These are phyloP conservation scores for Eclectus roratus DNA, from an alignment of 2,113 vertebrate genomes.

Conservation along the genomic window DNA sequence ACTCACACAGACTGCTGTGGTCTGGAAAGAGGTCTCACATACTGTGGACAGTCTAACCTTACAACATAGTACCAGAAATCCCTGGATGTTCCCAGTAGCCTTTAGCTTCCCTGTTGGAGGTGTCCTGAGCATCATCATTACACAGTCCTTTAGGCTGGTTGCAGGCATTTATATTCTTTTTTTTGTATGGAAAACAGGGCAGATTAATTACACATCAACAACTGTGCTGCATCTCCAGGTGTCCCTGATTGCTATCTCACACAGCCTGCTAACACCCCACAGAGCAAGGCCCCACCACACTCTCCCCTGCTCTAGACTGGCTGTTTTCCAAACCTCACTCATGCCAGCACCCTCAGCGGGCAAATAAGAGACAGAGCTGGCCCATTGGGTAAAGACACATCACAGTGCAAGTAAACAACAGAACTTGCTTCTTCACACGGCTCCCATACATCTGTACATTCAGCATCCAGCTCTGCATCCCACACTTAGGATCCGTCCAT, in stretches of 20 bases:
- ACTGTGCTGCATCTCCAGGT: not conserved
- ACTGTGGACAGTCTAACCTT: not conserved
- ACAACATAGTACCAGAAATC: not conserved
- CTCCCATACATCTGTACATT: rapidly evolving
- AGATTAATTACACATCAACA: not conserved
- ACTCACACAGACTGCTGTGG: not conserved
- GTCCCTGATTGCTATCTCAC: not conserved
- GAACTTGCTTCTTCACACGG: not conserved
- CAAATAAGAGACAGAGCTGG: not conserved
- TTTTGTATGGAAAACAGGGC: not conserved
- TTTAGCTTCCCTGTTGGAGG: not conserved
- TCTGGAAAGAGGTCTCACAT: not conserved
- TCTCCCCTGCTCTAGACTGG: not conserved
- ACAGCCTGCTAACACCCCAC: not conserved
- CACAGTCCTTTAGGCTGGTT: not conserved
- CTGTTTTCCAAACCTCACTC: not conserved
- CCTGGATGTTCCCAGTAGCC: not conserved
- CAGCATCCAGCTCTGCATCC: not conserved
- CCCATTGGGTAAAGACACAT: not conserved
- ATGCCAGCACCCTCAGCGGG: not conserved
- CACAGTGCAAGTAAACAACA: not conserved
- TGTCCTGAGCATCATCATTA: not conserved
- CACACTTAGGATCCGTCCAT: not conserved
- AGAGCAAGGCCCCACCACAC: not conserved
- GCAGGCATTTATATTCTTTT: not conserved